Base-by-base conservation (phyloP, 2,888 invertebrate genomes). In the Ramazzottius varieornatus region DNA sequence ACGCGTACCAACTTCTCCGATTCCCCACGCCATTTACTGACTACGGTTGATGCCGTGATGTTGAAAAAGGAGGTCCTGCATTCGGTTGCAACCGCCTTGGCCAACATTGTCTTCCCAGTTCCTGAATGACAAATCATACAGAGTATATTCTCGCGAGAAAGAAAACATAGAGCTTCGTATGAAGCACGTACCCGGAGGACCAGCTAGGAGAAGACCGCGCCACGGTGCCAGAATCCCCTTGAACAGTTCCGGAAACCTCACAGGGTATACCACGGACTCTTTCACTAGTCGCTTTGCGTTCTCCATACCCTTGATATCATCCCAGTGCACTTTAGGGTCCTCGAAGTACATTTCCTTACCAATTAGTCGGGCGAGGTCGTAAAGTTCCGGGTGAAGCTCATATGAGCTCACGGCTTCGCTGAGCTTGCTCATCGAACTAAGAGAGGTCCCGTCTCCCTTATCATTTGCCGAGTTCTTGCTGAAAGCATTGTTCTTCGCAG, bases 21-120 rank as follows among this genome's bases (percentile, higher is more conserved):
- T 71, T 94, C 93, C 0, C 93, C 93, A 33, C 92, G 80, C 92
- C 92, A 93, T 76, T 94, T 94, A 72, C 88, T 89, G n/a, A 91
- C 83, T 63, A 93, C 82, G 1, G 86, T 84, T 71, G 90, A 88
- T 67, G 88, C 85, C 1, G 88, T 85, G 20, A 93, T 83, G 73
- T 91, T 92, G 75, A 94, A 90, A 77, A 93, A 91, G 0, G 87
- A 87, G 1, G 78, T 82, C 71, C 73, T 76, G 68, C 86, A 84
- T 76, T 90, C 88, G 0, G 84, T 82, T 1, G 90, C 91, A 1
- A 88, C 83, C 0, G 89, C 88, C 75, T 86, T 86, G 0, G 92
- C 93, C 69, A 93, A 76, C 73, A 89, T 78, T 0, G 93, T 92
- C 78, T 93, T 93, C n/a, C 78, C 78, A 65, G 78, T 78, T 33